These are phyloP conservation scores for Macropis europaea DNA, from an alignment of 2,888 invertebrate species.

Conservation along the genomic window DNA sequence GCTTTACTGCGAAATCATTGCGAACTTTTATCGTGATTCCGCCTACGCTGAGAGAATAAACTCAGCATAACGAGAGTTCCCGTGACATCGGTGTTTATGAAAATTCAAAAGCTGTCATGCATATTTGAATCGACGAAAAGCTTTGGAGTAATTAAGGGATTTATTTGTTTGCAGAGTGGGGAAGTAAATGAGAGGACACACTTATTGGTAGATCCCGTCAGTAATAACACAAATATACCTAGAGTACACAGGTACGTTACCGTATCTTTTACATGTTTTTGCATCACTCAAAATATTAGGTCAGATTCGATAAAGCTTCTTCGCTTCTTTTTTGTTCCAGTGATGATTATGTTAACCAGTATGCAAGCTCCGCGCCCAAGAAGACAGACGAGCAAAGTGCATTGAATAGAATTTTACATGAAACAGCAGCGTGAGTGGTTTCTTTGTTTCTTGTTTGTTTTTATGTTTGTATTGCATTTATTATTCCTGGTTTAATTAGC, in stretches of 20 bases:
- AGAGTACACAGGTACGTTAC: conserved; percentile 83
- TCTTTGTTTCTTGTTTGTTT: conserved; percentile 44
- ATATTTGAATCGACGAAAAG: background rate
- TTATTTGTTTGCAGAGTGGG: conserved; percentile 79
- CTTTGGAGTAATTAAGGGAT: background rate
- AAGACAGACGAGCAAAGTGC: conserved; percentile 96
- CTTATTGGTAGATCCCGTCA: conserved; percentile 88
- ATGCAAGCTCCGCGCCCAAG: conserved; percentile 85
- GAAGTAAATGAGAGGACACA: conserved; percentile 89
- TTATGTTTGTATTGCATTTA: conserved; percentile 27
- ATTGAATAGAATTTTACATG: conserved; percentile 92
- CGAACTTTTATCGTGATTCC: conserved; percentile 20
- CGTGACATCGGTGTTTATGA: background rate
- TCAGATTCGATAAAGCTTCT: conserved; percentile 14
- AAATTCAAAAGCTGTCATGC: background rate
- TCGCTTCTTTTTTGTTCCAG: conserved; percentile 78
- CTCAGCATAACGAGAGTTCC: background rate
- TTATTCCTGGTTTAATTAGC: conserved; percentile 15
- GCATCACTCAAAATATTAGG: background rate
- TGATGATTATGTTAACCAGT: conserved; percentile 84
- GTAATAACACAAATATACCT: conserved; percentile 87
- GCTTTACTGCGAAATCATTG: background rate
- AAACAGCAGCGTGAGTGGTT: conserved; percentile 91
- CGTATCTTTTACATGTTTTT: background rate
- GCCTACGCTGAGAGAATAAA: conserved; percentile 4